phyloP scores from a whole-genome alignment of 1,140 invertebrate genomes.

The Diachasma alloeum region DNA sequence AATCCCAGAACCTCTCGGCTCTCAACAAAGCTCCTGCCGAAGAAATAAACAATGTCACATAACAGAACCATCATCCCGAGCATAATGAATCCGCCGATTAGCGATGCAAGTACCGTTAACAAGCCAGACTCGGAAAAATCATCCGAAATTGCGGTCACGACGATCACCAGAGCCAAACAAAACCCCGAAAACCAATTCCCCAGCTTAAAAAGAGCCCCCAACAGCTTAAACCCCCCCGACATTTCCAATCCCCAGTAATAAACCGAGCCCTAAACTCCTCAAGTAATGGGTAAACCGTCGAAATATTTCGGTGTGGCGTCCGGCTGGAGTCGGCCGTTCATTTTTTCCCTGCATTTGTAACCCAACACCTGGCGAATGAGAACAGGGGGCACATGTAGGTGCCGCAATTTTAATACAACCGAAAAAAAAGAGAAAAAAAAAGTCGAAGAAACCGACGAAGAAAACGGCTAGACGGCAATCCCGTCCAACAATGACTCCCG shows the following conservation, averaged over 20 bases:
- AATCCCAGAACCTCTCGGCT: too few relatives aligned
- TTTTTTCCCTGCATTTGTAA: not conserved
- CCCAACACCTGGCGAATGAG: slow-evolving; percentile 1
- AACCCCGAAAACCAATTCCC: too few relatives aligned
- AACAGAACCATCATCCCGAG: not conserved
- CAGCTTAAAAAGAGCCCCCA: too few relatives aligned
- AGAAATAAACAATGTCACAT: not conserved
- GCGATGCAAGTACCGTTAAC: not conserved
- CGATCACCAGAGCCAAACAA: not conserved
- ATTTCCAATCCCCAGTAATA: not conserved
- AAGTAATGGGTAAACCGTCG: not conserved
- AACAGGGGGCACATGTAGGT: not conserved
- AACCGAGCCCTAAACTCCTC: not conserved
- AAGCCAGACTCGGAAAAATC: not conserved
- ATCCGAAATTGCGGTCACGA: not conserved
- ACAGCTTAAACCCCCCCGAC: too few relatives aligned
- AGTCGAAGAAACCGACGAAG: not conserved
- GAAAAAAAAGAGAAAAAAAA: not conserved
- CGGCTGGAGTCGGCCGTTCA: not conserved
- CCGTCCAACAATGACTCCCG: too few relatives aligned
- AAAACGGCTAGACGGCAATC: too few relatives aligned
- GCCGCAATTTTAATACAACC: not conserved
- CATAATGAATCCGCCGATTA: not conserved
- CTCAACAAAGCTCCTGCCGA: too few relatives aligned
- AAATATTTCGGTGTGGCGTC: not conserved